Conservation (phyloP, 2,113 vertebrate genomes). For the Cepphus grylle region DNA sequence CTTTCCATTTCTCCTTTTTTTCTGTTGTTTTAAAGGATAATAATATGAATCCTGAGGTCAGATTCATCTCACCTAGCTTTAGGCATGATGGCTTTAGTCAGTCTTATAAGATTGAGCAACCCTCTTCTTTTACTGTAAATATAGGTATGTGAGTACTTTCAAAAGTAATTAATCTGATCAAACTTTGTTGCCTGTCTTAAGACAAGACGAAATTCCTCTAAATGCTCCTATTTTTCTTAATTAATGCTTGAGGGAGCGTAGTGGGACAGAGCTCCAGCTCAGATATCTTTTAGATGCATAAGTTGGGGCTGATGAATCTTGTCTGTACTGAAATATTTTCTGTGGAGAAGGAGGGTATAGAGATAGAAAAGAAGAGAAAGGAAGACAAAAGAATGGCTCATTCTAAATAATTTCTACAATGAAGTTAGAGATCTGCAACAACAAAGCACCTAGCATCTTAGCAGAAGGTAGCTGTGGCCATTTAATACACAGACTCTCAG, state of each 20-base stretch:
- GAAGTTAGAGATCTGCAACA: not conserved
- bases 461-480: conserved; percentile 27
- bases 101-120: not conserved
- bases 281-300: not conserved
- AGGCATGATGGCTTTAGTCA: not conserved
- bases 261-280: not conserved
- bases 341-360: not conserved
- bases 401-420: not conserved
- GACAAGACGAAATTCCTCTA: not conserved
- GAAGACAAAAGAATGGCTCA: not conserved
- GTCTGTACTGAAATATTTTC: not conserved
- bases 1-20: not conserved
- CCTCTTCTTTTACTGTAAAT: not conserved
- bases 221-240: not conserved
- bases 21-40: not conserved
- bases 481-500: not conserved
- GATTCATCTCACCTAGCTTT: not conserved
- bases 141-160: not conserved
- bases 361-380: not conserved
- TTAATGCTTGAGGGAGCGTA: not conserved
- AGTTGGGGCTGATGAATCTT: not conserved
- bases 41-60: not conserved
- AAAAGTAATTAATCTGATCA: not conserved
- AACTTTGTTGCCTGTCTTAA: not conserved
- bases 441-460: not conserved